Evolutionary conservation across 1,140 invertebrate genomes (phyloP).

Genomic region (Meteorus sp.): DNA sequence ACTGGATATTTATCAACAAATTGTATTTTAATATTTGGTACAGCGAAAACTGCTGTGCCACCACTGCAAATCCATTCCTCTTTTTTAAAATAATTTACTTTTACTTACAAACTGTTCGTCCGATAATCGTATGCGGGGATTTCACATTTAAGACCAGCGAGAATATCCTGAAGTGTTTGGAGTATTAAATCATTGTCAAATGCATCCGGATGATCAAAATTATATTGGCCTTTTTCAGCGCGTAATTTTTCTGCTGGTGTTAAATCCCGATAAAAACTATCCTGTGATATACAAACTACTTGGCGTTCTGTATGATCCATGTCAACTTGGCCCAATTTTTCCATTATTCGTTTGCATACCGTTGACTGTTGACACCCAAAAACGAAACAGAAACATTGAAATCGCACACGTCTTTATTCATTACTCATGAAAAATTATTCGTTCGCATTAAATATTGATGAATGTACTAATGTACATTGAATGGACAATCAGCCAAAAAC

Average conservation of each 20-base stretch:
- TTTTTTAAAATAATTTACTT: neutral
- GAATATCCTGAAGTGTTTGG: constrained; percentile 77
- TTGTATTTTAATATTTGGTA: neutral
- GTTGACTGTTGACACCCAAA: constrained; percentile 74
- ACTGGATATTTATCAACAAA: neutral
- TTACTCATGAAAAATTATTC: neutral
- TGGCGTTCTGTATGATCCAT: constrained; percentile 86
- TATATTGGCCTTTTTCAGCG: constrained; percentile 90
- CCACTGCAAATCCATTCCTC: no score
- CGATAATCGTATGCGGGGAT: constrained; percentile 91
- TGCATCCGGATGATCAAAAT: constrained; percentile 97
- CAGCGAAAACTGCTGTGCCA: neutral
- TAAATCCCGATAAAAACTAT: constrained; percentile 92
- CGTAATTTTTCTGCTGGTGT: constrained; percentile 76
- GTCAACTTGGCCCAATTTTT: constrained; percentile 87
- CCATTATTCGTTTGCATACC: constrained; percentile 95
- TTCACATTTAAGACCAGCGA: constrained; percentile 80
- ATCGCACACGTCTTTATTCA: constrained; percentile 10
- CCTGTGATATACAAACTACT: constrained; percentile 93
- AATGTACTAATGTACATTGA: no score
- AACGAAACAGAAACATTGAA: constrained; percentile 16
- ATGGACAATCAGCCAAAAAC: no score
- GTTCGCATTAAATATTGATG: neutral
- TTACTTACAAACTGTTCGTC: constrained; percentile 76
- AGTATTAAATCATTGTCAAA: constrained; percentile 86